These are phyloP conservation scores for Lepidurus packardi DNA, from an alignment of 1,140 invertebrate genomes.

Conservation along the genomic window DNA sequence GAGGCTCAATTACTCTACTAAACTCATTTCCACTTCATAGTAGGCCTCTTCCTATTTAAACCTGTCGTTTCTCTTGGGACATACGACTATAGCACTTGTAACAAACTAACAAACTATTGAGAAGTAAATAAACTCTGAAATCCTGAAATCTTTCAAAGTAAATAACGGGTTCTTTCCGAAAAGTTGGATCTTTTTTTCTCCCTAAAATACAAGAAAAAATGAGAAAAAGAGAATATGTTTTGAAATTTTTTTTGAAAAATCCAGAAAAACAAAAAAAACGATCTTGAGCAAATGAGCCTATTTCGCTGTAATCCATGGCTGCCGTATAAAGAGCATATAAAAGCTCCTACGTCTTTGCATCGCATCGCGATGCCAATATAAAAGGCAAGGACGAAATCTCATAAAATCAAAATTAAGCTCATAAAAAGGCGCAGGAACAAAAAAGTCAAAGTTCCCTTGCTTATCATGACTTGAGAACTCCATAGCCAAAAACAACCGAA, in stretches of 20 bases:
- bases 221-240: too few relatives aligned
- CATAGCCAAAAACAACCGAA: neutral
- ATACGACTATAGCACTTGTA: too few relatives aligned
- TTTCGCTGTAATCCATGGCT: slow-evolving; percentile 18
- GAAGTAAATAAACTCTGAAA: neutral
- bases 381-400: slow-evolving; percentile 21
- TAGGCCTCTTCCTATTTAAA: neutral
- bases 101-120: neutral
- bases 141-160: too few relatives aligned
- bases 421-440: neutral
- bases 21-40: neutral
- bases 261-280: neutral
- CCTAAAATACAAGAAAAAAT: too few relatives aligned
- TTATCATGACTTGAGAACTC: neutral
- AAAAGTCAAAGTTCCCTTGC: slow-evolving; percentile 10
- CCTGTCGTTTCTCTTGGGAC: neutral
- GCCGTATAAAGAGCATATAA: neutral
- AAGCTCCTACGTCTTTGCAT: neutral
- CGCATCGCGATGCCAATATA: slow-evolving; percentile 8
- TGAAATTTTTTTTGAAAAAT: neutral
- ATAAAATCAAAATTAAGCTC: slow-evolving; percentile 22
- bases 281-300: slow-evolving; percentile 18
- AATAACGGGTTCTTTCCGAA: neutral
- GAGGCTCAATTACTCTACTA: neutral
- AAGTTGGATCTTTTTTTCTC: neutral